phyloP scores from a whole-genome alignment of 2,888 invertebrate species.

The Tipula vernalis region DNA sequence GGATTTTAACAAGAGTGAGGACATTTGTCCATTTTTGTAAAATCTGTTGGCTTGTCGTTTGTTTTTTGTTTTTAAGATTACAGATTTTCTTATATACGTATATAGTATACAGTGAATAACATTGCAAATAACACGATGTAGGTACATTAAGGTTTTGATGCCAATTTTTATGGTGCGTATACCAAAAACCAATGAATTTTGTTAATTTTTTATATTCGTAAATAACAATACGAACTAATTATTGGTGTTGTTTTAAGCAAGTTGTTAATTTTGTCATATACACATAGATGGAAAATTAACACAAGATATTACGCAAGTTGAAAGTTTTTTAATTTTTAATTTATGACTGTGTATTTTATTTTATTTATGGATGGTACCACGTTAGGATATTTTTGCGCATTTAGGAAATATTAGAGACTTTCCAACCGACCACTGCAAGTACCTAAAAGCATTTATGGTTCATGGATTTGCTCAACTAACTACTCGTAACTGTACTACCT shows the following conservation, averaged over 20 bases:
- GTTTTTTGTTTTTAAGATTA: background rate
- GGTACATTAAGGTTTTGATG: background rate
- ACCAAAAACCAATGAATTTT: background rate
- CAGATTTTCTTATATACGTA: background rate
- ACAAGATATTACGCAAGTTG: no score
- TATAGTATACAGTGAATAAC: background rate
- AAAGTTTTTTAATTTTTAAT: no score
- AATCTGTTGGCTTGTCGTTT: background rate
- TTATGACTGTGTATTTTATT: no score
- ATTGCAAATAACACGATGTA: background rate
- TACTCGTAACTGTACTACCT: no score
- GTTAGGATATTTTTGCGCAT: no score
- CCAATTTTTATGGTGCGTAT: background rate
- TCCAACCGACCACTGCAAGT: no score
- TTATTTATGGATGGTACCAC: background rate
- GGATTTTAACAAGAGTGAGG: background rate
- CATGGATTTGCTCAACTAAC: no score
- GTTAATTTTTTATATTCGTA: background rate
- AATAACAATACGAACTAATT: background rate
- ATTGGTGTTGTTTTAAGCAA: background rate
- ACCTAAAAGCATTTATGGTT: no score
- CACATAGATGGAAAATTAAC: background rate
- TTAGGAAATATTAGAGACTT: no score
- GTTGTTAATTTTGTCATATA: background rate
- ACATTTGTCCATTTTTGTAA: background rate